Evolutionary conservation across 2,888 invertebrate genomes (phyloP), one percentile per base, ranked within the genome.

Genomic region (Acrocera orbiculus): DNA sequence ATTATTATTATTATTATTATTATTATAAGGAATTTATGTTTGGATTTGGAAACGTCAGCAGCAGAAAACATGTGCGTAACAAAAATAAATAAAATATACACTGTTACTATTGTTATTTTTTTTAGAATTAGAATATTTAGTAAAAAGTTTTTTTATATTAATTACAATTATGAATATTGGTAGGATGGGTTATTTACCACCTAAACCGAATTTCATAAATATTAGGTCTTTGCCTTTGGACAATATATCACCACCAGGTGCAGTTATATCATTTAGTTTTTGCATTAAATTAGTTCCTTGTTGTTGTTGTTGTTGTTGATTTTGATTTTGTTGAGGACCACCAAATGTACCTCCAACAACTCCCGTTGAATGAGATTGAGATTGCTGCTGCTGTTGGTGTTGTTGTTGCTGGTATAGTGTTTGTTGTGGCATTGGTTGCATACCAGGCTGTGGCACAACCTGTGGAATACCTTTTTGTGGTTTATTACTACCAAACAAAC

Each of bases 151-250:
- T 27, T 2, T 13, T 19, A 13, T 25, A 17, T 15, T 32, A 25
- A 16, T 32, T 23, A 26, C 20, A 13, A 26, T 26, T 14, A 11
- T 51, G 52, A 44, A 40, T 30, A 36, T 38, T 42, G 39, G 40
- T 40, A 35, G 42, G 40, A 45, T 54, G 58, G 58, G 60, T 70
- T 72, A 72, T 71, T 72, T 72, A 53, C 76, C 76, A 52, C 82
- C 81, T 48, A 87, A 70, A 46, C 87, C 87, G 61, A 89, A 89
- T 65, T 83, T 83, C 78, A 87, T 87, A 63, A 89, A 87, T 59
- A 87, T 83, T 46, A 87, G 75, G 67, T 87, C 87, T 65, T 89
- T 87, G 52, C 87, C 87, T 63, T 87, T 87, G 54, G 86, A 85
- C 49, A 87, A 69, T 47, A 87, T 83, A 56, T 86, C 86, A 49